phyloP scores from a whole-genome alignment of 2,888 invertebrate species.

The Amphipoea lucens region DNA sequence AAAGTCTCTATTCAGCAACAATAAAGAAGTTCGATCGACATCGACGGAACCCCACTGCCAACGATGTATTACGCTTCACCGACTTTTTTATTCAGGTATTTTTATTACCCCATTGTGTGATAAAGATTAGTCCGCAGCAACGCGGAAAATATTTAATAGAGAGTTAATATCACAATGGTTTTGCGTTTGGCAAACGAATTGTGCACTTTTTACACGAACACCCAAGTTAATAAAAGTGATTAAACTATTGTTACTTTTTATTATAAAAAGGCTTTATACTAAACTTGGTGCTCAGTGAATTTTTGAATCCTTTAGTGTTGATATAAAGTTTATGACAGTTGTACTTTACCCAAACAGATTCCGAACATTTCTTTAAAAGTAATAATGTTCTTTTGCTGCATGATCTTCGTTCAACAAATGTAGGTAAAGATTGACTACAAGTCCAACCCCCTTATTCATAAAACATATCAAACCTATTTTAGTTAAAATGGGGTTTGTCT shows the following conservation, averaged over 20 bases:
- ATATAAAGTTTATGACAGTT: conserved; percentile 22
- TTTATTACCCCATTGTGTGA: conserved; percentile 85
- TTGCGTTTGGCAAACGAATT: conserved; percentile 70
- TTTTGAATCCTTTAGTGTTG: conserved; percentile 15
- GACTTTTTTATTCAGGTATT: conserved; percentile 79
- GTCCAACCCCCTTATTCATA: no score
- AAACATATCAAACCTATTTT: no score
- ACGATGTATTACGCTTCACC: conserved; percentile 32
- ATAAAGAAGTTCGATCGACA: conserved; percentile 27
- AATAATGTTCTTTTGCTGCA: neutral
- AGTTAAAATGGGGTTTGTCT: no score
- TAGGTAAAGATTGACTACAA: conserved; percentile 16
- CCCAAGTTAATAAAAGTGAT: conserved; percentile 72
- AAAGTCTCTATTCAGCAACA: conserved; percentile 5
- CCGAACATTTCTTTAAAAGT: neutral
- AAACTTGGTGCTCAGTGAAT: conserved; percentile 15
- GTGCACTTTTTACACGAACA: conserved; percentile 72
- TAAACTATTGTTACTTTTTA: conserved; percentile 66
- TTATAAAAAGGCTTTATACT: conserved; percentile 18
- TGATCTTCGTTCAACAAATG: neutral
- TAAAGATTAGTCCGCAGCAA: conserved; percentile 83
- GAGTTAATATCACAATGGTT: conserved; percentile 81
- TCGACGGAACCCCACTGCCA: conserved; percentile 48
- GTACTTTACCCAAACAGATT: conserved; percentile 15
- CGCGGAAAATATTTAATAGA: conserved; percentile 86